A percentile compares a stretch with the other conserved stretches of the same genome.
These are phyloP conservation scores for Isichthys henryi DNA, from an alignment of 2,113 vertebrate species.

Conservation along the genomic window DNA sequence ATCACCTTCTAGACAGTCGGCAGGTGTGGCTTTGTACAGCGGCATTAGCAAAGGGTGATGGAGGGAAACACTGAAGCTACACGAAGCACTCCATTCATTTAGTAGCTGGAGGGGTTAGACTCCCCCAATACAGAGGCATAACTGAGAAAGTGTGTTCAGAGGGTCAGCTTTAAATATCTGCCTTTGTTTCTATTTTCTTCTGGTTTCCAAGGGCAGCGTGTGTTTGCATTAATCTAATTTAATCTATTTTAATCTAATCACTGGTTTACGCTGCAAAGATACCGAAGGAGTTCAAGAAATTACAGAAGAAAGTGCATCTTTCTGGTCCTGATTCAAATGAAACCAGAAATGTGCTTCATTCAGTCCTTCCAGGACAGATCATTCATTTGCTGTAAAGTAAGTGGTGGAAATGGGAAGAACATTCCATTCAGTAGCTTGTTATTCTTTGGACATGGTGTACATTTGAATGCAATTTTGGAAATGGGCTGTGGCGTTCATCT, in stretches of 20 bases:
- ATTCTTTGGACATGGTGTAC: slow-evolving; percentile 63
- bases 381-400: neutral
- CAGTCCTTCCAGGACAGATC: neutral
- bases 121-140: neutral
- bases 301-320: neutral
- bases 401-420: neutral
- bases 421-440: slow-evolving; percentile 19
- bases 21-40: neutral
- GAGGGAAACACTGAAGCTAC: neutral
- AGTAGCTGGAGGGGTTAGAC: neutral
- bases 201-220: neutral
- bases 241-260: neutral
- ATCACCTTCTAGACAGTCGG: no score
- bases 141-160: neutral
- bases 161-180: neutral
- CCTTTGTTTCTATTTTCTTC: neutral
- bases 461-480: slow-evolving; percentile 71
- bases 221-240: neutral
- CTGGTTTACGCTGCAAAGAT: neutral
- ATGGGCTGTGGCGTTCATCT: slow-evolving; percentile 60
- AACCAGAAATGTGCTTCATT: neutral
- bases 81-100: neutral
- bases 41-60: neutral
- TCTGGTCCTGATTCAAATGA: neutral
- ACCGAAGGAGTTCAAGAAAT: neutral